Conservation (phyloP, 2,797 vertebrate genomes). For the Cyprinella venusta region DNA sequence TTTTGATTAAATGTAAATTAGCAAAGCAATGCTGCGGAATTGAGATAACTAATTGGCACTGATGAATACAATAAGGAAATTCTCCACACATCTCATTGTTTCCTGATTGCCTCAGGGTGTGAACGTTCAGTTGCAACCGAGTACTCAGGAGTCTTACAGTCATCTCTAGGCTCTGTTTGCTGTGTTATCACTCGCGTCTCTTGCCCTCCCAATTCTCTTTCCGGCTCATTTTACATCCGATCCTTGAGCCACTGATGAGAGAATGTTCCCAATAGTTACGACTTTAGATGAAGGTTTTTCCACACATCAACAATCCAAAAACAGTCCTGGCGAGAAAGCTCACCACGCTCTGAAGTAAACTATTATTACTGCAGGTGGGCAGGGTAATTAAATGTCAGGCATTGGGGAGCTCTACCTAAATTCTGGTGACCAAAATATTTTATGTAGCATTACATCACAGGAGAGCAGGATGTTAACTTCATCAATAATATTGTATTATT, state of each 20-base stretch:
- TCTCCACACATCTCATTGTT: constrained; percentile 24
- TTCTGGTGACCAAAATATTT: neutral
- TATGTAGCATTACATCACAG: constrained; percentile 2
- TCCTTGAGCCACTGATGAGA: neutral
- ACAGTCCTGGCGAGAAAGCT: neutral
- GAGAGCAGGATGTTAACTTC: neutral
- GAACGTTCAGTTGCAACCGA: neutral
- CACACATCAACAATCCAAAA: neutral
- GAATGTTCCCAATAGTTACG: neutral
- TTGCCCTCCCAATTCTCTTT: neutral
- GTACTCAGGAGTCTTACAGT: neutral
- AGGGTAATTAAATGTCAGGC: constrained; percentile 15
- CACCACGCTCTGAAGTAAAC: neutral
- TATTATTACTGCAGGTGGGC: neutral
- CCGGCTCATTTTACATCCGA: neutral
- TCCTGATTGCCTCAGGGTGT: constrained; percentile 32
- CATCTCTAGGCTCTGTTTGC: neutral
- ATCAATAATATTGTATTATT: constrained; percentile 15
- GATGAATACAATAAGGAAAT: constrained; percentile 38
- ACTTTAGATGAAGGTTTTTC: neutral
- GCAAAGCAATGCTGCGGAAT: constrained; percentile 46
- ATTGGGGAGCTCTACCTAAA: neutral
- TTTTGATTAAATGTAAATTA: constrained; percentile 49
- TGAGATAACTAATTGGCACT: constrained; percentile 47
- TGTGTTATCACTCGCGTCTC: neutral